Evolutionary conservation across 1,140 invertebrate genomes (phyloP).

Genomic region (Calephelis nemesis): DNA sequence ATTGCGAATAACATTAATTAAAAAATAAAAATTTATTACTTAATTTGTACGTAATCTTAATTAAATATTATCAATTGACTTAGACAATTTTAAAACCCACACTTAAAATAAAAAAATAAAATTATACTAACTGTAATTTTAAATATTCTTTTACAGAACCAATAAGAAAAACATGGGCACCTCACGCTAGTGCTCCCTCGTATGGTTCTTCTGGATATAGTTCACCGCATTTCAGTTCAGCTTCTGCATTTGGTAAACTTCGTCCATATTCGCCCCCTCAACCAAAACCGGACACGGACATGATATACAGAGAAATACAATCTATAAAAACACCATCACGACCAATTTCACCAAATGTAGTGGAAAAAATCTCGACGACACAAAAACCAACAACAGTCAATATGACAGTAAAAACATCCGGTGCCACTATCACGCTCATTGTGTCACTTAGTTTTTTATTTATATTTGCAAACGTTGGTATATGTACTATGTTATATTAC

Average conservation of each 20-base stretch:
- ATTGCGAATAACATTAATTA: no score
- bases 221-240: constrained; percentile 40
- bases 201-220: constrained; percentile 38
- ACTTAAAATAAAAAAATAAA: neutral
- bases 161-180: constrained; percentile 44
- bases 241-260: constrained; percentile 53
- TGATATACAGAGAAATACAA: constrained; percentile 63
- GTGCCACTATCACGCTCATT: constrained; percentile 84
- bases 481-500: constrained; percentile 88
- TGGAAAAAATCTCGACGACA: constrained; percentile 54
- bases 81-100: no score
- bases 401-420: constrained; percentile 67
- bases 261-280: constrained; percentile 52
- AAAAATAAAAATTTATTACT: no score
- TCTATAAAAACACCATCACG: constrained; percentile 63
- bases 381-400: constrained; percentile 41
- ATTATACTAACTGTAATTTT: neutral
- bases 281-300: constrained; percentile 49
- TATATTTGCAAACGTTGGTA: constrained; percentile 89
- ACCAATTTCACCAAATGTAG: constrained; percentile 48
- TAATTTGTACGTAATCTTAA: no score
- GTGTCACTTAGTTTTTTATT: constrained; percentile 89
- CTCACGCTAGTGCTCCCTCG: constrained; percentile 38
- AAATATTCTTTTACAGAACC: constrained; percentile 11
- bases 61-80: no score